Conservation (phyloP, 2,888 invertebrate species). For the Atrina japonica region DNA sequence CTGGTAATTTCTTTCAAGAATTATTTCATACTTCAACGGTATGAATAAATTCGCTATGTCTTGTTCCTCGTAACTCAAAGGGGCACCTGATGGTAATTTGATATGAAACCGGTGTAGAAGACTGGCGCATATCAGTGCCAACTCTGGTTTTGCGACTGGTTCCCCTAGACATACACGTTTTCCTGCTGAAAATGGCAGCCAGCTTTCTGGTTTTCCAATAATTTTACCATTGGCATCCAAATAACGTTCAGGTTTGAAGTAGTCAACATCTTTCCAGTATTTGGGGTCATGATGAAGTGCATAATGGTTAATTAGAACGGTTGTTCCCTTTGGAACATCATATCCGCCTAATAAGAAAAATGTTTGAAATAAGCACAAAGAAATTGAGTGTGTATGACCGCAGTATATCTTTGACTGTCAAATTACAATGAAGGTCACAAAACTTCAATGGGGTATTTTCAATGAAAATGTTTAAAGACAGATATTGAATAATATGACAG, state of each 20-base stretch:
- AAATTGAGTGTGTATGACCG: too few relatives aligned
- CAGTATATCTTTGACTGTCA: too few relatives aligned
- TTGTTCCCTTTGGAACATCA: constrained; percentile 64
- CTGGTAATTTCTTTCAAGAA: too few relatives aligned
- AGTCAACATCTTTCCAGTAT: constrained; percentile 62
- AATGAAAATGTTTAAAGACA: too few relatives aligned
- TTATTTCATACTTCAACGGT: too few relatives aligned
- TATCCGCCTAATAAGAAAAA: constrained; percentile 49
- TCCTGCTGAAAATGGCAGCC: constrained; percentile 72
- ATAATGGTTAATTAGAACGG: constrained; percentile 63
- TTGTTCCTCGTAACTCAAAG: too few relatives aligned
- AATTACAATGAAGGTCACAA: too few relatives aligned
- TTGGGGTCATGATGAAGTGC: constrained; percentile 63
- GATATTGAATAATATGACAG: too few relatives aligned
- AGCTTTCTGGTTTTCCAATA: constrained; percentile 63
- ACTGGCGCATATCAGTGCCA: constrained; percentile 59
- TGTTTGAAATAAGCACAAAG: too few relatives aligned
- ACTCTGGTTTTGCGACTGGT: constrained; percentile 65
- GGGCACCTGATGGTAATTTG: constrained; percentile 49
- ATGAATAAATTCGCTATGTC: too few relatives aligned
- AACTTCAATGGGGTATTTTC: too few relatives aligned
- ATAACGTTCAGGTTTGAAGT: constrained; percentile 68
- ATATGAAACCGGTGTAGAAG: constrained; percentile 57
- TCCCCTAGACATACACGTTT: constrained; percentile 72
- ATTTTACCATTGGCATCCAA: constrained; percentile 63